These are phyloP conservation scores for Proctacanthus coquilletti DNA, from an alignment of 1,140 invertebrate species.

Conservation along the genomic window DNA sequence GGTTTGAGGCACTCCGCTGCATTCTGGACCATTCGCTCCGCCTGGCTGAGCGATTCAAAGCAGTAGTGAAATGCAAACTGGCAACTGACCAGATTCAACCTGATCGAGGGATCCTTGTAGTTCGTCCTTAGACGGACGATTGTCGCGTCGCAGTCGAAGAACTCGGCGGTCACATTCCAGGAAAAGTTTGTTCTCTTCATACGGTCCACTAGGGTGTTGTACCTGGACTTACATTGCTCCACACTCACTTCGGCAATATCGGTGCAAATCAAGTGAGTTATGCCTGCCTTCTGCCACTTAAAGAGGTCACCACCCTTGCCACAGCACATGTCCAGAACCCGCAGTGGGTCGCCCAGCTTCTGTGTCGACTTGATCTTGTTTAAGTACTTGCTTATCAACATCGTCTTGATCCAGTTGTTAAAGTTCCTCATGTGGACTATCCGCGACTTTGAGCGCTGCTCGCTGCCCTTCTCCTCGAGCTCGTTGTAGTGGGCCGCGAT, in stretches of 20 bases:
- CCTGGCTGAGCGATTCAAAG: slow-evolving; percentile 86
- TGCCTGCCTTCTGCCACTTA: slow-evolving; percentile 81
- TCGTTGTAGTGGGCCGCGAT: slow-evolving; percentile 79
- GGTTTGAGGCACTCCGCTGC: slow-evolving; percentile 71
- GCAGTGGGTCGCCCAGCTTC: slow-evolving; percentile 38
- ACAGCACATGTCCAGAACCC: slow-evolving; percentile 60
- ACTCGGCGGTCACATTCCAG: slow-evolving; percentile 67
- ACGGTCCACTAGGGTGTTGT: slow-evolving; percentile 37
- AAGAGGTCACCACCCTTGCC: slow-evolving; percentile 95
- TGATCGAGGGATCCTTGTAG: slow-evolving; percentile 55
- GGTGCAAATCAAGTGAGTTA: slow-evolving; percentile 78
- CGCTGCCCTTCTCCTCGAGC: slow-evolving; percentile 63
- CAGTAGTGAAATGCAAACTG: slow-evolving; percentile 97
- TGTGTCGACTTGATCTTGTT: slow-evolving; percentile 43
- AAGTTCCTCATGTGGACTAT: slow-evolving; percentile 93
- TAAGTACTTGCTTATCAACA: slow-evolving; percentile 68
- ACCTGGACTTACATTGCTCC: slow-evolving; percentile 63
- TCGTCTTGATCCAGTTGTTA: slow-evolving; percentile 97
- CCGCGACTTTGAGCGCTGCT: slow-evolving; percentile 63
- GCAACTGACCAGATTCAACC: slow-evolving; percentile 84
- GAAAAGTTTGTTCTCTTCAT: slow-evolving; percentile 22
- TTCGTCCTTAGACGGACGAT: slow-evolving; percentile 58
- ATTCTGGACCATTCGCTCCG: slow-evolving; percentile 85
- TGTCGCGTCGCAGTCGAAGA: slow-evolving; percentile 82
- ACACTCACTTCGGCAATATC: slow-evolving; percentile 90